Conservation (phyloP, 2,797 vertebrate species). For the Thamnophis elegans region DNA sequence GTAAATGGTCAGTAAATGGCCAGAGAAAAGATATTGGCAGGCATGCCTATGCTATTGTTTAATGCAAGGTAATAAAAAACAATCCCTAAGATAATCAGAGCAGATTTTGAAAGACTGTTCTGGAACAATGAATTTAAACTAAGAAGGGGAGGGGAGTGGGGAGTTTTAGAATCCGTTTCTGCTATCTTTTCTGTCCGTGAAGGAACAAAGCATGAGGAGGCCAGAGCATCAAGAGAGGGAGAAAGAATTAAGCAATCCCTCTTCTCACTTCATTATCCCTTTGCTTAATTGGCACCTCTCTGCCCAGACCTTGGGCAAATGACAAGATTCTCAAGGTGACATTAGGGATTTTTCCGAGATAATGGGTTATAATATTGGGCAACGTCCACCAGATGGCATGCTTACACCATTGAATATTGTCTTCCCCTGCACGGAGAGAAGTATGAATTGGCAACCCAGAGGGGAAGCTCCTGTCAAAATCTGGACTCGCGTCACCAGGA, state of each 20-base stretch:
- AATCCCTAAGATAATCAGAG: background rate
- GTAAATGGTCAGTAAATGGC: background rate
- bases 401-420: background rate
- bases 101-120: background rate
- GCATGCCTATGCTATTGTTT: background rate
- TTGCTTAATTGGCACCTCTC: background rate
- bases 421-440: background rate
- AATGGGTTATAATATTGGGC: background rate
- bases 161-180: background rate
- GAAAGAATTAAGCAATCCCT: background rate
- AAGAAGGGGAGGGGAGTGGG: background rate
- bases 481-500: constrained; percentile 13
- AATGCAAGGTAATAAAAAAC: background rate
- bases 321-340: constrained; percentile 1
- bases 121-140: background rate
- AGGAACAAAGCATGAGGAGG: background rate
- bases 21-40: background rate
- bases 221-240: background rate
- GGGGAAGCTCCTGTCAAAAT: constrained; percentile 35
- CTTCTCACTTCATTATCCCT: background rate
- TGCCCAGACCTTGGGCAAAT: background rate
- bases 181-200: background rate
- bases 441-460: constrained; percentile 31
- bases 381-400: constrained; percentile 45
- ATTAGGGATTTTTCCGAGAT: constrained; percentile 18